Percentiles rank a stretch among this genome's conserved stretches.
phyloP scores from a whole-genome alignment of 2,888 invertebrate species.

The Hirtodrosophila histrioides region DNA sequence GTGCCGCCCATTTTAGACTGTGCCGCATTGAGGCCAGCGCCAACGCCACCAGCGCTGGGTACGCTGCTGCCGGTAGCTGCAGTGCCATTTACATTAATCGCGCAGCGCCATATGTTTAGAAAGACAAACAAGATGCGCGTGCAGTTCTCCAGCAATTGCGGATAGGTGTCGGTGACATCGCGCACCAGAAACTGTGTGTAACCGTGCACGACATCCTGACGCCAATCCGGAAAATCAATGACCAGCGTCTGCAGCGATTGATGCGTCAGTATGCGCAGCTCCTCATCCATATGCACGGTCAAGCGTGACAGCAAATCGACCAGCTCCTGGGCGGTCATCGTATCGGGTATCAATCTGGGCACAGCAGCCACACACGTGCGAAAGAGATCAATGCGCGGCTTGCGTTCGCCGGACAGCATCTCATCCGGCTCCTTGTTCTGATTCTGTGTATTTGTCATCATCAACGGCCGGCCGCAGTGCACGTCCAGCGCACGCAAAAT shows the following conservation, averaged over 20 bases:
- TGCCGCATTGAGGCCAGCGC: conserved; percentile 13
- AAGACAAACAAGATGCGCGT: conserved; percentile 96
- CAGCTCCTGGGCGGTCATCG: conserved; percentile 96
- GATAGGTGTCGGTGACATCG: conserved; percentile 88
- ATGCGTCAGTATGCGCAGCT: conserved; percentile 95
- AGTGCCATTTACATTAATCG: conserved; percentile 85
- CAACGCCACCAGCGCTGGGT: conserved; percentile 28
- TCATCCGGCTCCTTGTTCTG: conserved; percentile 97
- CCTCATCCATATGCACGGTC: conserved; percentile 99
- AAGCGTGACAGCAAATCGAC: conserved; percentile 96
- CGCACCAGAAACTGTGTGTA: conserved; percentile 97
- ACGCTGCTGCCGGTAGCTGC: conserved; percentile 31
- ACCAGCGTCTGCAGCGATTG: conserved; percentile 98
- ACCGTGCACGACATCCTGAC: conserved; percentile 96
- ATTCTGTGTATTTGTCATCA: conserved; percentile 98
- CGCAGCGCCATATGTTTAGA: conserved; percentile 96
- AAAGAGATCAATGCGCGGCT: conserved; percentile 98
- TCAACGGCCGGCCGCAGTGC: conserved; percentile 97
- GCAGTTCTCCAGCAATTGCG: conserved; percentile 93
- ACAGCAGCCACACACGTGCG: conserved; percentile 99
- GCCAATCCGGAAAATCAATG: conserved; percentile 98
- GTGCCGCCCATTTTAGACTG: conserved; percentile 37
- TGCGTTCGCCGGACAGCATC: conserved; percentile 97
- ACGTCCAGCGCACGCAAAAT: conserved; percentile 97
- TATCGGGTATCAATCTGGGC: conserved; percentile 98